phyloP scores from a whole-genome alignment of 2,113 vertebrate species.

The Nipponia nippon region DNA sequence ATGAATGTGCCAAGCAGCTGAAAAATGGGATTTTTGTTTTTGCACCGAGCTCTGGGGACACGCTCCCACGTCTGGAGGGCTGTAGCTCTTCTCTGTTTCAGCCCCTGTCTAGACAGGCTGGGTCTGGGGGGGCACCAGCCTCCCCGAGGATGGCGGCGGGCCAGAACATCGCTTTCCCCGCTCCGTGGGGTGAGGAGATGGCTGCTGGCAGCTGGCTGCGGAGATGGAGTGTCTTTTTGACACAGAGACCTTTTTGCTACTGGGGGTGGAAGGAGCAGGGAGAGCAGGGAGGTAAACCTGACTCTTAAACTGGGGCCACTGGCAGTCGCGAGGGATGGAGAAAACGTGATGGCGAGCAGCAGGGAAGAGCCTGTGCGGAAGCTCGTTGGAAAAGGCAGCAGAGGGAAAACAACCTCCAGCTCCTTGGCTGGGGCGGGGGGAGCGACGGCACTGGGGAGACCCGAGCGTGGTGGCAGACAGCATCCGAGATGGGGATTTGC shows the following conservation, averaged over 20 bases:
- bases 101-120: constrained; percentile 12
- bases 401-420: not conserved
- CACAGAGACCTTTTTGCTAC: not conserved
- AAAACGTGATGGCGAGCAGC: not conserved
- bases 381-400: not conserved
- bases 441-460: not conserved
- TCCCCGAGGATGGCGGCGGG: not conserved
- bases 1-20: not conserved
- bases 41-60: not conserved
- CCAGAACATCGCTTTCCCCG: not conserved
- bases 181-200: not conserved
- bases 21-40: not conserved
- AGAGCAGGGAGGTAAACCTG: not conserved
- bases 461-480: not conserved
- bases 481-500: not conserved
- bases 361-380: not conserved
- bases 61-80: fast-evolving
- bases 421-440: not conserved
- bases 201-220: not conserved
- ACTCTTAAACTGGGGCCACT: not conserved
- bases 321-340: not conserved
- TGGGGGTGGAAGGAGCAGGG: not conserved
- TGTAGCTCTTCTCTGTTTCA: not conserved
- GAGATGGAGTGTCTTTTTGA: not conserved
- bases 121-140: not conserved